Evolutionary conservation across 2,113 vertebrate genomes (phyloP).

Genomic region (Sialia sialis): DNA sequence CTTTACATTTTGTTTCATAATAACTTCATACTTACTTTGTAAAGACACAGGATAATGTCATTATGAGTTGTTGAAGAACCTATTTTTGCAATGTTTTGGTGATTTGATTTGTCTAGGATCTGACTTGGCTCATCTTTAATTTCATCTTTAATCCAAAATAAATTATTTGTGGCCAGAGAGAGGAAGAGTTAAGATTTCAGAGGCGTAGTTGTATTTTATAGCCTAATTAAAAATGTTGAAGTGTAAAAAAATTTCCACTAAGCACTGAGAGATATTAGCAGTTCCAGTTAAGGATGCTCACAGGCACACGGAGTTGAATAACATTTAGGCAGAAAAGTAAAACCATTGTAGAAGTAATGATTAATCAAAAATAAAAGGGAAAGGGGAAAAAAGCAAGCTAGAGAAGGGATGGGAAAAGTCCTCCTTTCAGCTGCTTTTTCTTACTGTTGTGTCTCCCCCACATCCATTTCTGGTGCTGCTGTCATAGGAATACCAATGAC

Average conservation of each 20-base stretch:
- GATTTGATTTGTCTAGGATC: neutral
- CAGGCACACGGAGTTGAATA: neutral
- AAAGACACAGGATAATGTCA: neutral
- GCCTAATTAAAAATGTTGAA: neutral
- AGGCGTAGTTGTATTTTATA: neutral
- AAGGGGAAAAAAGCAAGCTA: neutral
- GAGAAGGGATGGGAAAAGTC: neutral
- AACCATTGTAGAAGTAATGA: neutral
- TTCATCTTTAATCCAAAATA: neutral
- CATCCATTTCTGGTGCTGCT: neutral
- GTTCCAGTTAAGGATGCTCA: neutral
- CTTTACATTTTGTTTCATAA: neutral
- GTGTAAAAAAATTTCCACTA: neutral
- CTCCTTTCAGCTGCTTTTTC: neutral
- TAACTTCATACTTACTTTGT: neutral
- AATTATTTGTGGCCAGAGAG: neutral
- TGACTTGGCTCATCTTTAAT: neutral
- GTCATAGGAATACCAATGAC: neutral
- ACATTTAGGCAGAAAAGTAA: neutral
- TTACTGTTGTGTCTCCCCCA: neutral
- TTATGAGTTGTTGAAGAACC: neutral
- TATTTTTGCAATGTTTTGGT: neutral
- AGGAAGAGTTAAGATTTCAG: neutral
- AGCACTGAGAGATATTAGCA: neutral
- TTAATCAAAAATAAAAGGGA: neutral